Base-by-base conservation (phyloP, 2,113 vertebrate species). In the Poeciliopsis turrubarensis region DNA sequence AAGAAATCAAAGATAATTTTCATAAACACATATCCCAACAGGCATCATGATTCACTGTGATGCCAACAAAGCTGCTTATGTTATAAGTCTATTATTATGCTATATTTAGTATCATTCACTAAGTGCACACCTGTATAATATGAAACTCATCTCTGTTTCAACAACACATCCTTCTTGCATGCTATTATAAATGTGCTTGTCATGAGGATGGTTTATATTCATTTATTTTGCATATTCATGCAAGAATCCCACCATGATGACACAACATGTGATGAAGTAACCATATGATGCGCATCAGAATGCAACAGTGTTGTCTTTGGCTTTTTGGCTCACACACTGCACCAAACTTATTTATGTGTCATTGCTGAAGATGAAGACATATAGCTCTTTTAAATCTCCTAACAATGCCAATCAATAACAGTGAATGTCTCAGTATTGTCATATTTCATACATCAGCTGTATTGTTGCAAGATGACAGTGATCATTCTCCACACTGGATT, bases 381-480 rank as follows among this genome's bases (percentile, higher is more conserved):
- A 94, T 93, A 84, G 91, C 89, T 91, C 91, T 91, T 95, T 94
- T 94, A 95, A 94, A 90, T 90, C 92, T 79, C 90, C 93, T 95
- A 95, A 95, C 94, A 94, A 94, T 94, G 92, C 92, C 94, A 93
- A 95, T 95, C 94, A 95, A 95, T 95, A 95, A 94, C 92, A 92
- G 93, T 93, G 92, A 94, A 91, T 88, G 93, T 94, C 92, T 89
- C 85, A 79, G 83, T 88, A 92, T 90, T 89, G 93, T 94, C 93
- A 93, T 90, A 94, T 93, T 95, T 93, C 92, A 95, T 95, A 95
- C 91, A 94, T 94, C 93, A 94, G 83, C 88, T 81, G 86, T 85
- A 87, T 92, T 93, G 92, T 92, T 90, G 86, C 63, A 61, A 79
- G 89, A 92, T 92, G 94, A 92, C 93, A 92, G 90, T 90, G 91